These are phyloP conservation scores for Ophion slaviceki DNA, from an alignment of 2,888 invertebrate genomes.

Conservation along the genomic window DNA sequence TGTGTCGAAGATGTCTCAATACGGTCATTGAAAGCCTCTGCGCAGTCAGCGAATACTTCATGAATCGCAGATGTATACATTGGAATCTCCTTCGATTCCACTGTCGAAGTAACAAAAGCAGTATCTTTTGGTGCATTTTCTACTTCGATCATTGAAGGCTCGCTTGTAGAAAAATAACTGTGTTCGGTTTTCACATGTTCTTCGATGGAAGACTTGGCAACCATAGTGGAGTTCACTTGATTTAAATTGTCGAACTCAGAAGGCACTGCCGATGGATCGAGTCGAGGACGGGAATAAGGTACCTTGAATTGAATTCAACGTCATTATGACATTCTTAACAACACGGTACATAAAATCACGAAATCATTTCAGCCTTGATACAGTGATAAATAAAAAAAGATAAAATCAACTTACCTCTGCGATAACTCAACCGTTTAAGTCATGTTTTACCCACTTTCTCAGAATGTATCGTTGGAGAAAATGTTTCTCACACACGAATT, in stretches of 20 bases:
- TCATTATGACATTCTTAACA: not conserved
- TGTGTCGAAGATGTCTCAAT: no score
- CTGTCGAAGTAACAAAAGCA: no score
- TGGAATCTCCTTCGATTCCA: not conserved
- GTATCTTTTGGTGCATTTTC: no score
- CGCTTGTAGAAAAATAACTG: no score
- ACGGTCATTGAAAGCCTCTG: no score
- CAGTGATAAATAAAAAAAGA: not conserved
- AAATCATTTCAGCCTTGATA: not conserved
- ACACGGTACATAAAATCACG: not conserved
- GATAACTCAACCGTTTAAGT: slow-evolving; percentile 19
- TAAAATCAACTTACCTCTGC: slow-evolving; percentile 13
- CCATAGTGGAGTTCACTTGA: not conserved
- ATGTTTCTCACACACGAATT: slow-evolving; percentile 28
- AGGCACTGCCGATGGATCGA: slow-evolving; percentile 14
- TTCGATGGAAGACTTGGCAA: not conserved
- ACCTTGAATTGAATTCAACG: not conserved
- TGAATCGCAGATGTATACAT: no score
- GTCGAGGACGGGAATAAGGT: slow-evolving; percentile 6
- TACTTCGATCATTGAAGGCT: no score
- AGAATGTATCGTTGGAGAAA: slow-evolving; percentile 1
- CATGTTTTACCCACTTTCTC: slow-evolving; percentile 19
- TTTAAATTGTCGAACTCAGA: slow-evolving; percentile 2
- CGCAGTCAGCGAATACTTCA: no score
- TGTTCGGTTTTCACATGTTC: no score